phyloP scores from a whole-genome alignment of 2,888 invertebrate species.

The Amaurobius ferox region DNA sequence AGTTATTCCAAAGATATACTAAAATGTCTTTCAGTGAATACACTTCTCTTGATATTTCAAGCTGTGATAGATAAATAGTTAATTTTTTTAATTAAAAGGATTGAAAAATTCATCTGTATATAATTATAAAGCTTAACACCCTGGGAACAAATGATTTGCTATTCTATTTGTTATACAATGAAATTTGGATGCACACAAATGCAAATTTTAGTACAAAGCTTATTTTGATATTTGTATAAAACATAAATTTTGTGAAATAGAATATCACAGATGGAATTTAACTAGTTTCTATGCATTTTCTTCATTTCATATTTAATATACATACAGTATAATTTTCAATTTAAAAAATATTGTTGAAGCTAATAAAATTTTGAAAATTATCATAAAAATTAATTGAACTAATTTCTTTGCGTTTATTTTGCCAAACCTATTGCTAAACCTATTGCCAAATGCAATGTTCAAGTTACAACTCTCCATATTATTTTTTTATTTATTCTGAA shows the following conservation, averaged over 20 bases:
- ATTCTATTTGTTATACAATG: not conserved
- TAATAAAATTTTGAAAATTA: too few relatives aligned
- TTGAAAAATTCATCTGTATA: not conserved
- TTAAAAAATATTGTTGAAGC: too few relatives aligned
- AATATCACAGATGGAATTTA: not conserved
- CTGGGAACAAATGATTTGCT: not conserved
- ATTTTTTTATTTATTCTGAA: too few relatives aligned
- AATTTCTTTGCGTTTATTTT: too few relatives aligned
- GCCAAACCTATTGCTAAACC: too few relatives aligned
- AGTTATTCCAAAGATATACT: not conserved
- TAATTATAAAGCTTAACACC: not conserved
- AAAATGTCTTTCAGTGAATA: not conserved
- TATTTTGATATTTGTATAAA: not conserved
- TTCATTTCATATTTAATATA: too few relatives aligned
- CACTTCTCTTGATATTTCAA: not conserved
- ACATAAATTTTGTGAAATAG: not conserved
- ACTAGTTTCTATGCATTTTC: too few relatives aligned
- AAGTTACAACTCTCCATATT: too few relatives aligned
- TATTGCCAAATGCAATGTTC: too few relatives aligned
- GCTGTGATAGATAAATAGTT: constrained; percentile 1
- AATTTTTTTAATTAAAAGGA: not conserved
- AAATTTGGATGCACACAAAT: not conserved
- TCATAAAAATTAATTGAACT: too few relatives aligned
- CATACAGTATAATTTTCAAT: too few relatives aligned
- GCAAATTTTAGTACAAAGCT: too few relatives aligned